Base-by-base conservation (phyloP, 2,113 vertebrate species). In the Murina feae region DNA sequence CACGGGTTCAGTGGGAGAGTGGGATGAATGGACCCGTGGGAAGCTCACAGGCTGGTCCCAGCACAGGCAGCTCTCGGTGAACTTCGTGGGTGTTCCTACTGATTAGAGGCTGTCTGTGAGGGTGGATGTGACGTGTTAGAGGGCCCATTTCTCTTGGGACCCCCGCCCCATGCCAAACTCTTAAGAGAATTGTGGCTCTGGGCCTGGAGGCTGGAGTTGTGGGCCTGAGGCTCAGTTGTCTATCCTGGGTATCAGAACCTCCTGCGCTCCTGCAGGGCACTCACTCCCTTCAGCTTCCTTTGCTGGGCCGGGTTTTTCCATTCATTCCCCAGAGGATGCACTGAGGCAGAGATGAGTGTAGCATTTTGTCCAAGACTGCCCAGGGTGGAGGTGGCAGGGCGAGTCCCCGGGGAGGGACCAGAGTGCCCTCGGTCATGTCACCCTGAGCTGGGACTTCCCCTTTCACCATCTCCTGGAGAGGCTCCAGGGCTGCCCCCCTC, bases 1-100 rank as follows among this genome's bases (percentile, higher is more conserved):
- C 9, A 3, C 5, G 9, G 53, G 21, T 25, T 44, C 28, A n/a
- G 47, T 2, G 2, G 10, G 42, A 28, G 21, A n/a, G 8, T 42
- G 4, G 18, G 21, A 1, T 4, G 18, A 23, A 13, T 1, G 3
- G n/a, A 5, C n/a, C 25, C 53, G 0, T 0, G 30, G 5, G 47
- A 49, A 14, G 39, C 2, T 2, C 17, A 10, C 17, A 28, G 6
- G 4, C 3, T 0, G 42, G 28, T 13, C 30, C 3, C 7, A n/a
- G 47, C 51, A n/a, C 1, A 1, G 3, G 37, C 14, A 47, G 35
- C 25, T 10, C 3, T 20, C 32, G 0, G 68, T 0, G 1, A 21
- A 14, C 9, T 25, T 35, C 4, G 17, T 21, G 42, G 13, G 16
- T 30, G 5, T 30, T 44, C 14, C 49, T 21, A 1, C 4, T 11